Conservation (phyloP, 37 sponge, comb jelly and placozoan genomes). For the Mnemiopsis leidyi region DNA sequence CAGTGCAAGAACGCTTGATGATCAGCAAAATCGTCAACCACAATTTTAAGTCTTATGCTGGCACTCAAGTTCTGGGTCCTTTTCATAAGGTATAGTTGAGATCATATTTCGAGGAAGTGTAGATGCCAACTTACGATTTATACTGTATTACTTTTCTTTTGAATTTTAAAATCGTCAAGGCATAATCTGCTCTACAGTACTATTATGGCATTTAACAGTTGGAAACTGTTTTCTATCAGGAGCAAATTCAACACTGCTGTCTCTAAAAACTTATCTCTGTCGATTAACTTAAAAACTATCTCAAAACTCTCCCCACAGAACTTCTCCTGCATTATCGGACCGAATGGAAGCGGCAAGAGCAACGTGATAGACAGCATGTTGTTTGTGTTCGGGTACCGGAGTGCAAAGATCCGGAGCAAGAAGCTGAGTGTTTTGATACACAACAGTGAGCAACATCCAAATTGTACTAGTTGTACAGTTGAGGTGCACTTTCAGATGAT, state of each 20-base stretch:
- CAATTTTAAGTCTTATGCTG: conserved; percentile 98
- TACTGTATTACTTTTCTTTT: too few relatives aligned
- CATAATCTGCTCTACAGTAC: too few relatives aligned
- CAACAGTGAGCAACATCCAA: conserved; percentile 81
- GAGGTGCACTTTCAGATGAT: conserved; percentile 89
- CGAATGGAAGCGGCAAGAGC: conserved; percentile 97
- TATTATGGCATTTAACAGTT: too few relatives aligned
- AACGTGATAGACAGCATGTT: conserved; percentile 97
- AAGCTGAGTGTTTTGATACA: conserved; percentile 91
- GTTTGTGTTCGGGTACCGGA: conserved; percentile 97
- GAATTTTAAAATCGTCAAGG: too few relatives aligned
- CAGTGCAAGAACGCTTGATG: conserved; percentile 71
- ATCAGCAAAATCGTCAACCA: conserved; percentile 88
- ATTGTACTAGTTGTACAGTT: conserved; percentile 81
- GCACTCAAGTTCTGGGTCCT: conserved; percentile 84
- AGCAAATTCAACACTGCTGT: too few relatives aligned
- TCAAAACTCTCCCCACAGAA: conserved; percentile 77
- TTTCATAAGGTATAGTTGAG: conserved; percentile 99
- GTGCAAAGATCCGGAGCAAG: conserved; percentile 89
- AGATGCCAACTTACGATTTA: too few relatives aligned
- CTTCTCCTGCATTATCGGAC: conserved; percentile 92
- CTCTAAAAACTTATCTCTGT: too few relatives aligned
- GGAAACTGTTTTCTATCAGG: too few relatives aligned
- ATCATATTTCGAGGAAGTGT: too few relatives aligned
- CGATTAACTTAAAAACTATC: too few relatives aligned